Conservation (phyloP, 2,888 invertebrate species). For the Ormyrus rosae region DNA sequence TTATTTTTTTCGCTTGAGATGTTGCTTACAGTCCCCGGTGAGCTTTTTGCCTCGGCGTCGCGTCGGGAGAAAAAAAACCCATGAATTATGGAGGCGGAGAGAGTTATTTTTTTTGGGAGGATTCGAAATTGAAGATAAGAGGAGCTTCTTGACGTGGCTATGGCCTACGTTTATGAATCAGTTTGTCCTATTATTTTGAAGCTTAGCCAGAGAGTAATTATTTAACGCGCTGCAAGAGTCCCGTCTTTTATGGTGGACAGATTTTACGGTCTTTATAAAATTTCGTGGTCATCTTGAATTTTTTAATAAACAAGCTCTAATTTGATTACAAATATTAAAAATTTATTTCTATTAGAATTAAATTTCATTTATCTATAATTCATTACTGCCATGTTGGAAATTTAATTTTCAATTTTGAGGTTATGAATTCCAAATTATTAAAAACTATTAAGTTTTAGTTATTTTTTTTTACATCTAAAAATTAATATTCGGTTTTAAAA, state of each 20-base stretch:
- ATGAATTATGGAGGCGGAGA: background rate
- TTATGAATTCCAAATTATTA: too few species aligned
- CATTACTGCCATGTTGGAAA: too few species aligned
- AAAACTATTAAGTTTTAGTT: too few species aligned
- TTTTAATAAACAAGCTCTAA: too few species aligned
- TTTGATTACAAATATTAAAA: too few species aligned
- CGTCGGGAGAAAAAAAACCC: background rate
- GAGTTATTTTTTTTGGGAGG: background rate
- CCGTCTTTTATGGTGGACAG: slow-evolving; percentile 3
- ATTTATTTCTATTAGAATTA: too few species aligned
- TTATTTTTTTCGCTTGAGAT: slow-evolving; percentile 15
- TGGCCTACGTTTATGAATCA: background rate
- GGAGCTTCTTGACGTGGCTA: background rate
- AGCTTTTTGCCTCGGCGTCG: background rate
- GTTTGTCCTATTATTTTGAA: slow-evolving; percentile 2
- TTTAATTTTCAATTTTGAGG: too few species aligned
- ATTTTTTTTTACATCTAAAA: too few species aligned
- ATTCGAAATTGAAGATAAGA: background rate
- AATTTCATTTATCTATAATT: too few species aligned
- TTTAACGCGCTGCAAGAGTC: background rate
- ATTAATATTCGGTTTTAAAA: too few species aligned
- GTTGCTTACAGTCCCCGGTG: background rate
- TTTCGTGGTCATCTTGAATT: too few species aligned
- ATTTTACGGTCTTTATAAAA: too few species aligned
- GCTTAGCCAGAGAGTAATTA: background rate